phyloP scores from a whole-genome alignment of 2,113 vertebrate species.

The Strix uralensis region DNA sequence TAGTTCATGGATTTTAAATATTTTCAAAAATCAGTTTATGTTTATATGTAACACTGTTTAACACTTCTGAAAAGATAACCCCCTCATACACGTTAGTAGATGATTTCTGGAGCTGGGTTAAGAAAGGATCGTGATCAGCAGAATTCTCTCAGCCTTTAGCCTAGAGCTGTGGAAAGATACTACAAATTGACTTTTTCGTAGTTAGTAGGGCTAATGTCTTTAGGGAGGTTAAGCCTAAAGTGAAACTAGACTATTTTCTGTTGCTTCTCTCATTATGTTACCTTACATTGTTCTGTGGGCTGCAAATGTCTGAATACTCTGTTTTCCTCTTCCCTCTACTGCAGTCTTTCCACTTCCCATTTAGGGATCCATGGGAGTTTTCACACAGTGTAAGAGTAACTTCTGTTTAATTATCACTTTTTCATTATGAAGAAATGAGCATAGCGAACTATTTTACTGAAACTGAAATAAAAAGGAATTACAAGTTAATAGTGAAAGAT shows the following conservation, averaged over 20 bases:
- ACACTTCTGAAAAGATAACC: neutral
- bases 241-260: neutral
- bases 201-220: neutral
- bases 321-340: neutral
- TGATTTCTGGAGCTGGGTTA: neutral
- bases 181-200: neutral
- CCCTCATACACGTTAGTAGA: neutral
- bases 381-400: neutral
- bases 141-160: neutral
- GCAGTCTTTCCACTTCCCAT: neutral
- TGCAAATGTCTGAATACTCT: neutral
- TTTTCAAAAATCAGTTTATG: neutral
- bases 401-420: neutral
- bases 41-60: neutral
- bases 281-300: neutral
- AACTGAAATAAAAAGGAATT: neutral
- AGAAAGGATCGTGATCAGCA: neutral
- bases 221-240: neutral
- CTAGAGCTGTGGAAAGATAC: neutral
- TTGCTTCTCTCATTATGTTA: neutral
- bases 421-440: neutral
- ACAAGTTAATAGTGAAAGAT: conserved; percentile 18
- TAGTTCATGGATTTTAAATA: neutral
- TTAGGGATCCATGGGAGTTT: neutral
- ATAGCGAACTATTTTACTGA: neutral